Conservation (phyloP, 2,797 vertebrate genomes). For the Gallirallus australis region DNA sequence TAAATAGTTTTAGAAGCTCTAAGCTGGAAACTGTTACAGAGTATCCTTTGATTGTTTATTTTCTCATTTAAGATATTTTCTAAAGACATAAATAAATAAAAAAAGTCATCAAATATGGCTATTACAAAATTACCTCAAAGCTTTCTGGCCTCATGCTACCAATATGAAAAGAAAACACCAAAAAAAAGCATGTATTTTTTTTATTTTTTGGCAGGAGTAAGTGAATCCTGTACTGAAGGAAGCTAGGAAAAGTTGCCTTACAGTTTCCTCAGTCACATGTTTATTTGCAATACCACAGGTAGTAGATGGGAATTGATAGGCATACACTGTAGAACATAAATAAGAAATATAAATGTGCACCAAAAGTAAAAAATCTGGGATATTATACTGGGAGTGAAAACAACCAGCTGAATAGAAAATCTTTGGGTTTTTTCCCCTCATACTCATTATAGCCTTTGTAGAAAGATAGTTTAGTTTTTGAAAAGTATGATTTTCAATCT, state of each 20-base stretch:
- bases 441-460: background rate
- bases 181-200: background rate
- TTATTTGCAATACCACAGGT: background rate
- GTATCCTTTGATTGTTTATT: slow-evolving; percentile 67
- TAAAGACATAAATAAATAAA: background rate
- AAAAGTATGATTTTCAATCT: background rate
- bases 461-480: background rate
- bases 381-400: background rate
- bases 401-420: background rate
- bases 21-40: slow-evolving; percentile 57
- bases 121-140: background rate
- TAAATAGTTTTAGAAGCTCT: slow-evolving; percentile 76
- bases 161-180: background rate
- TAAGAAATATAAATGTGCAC: background rate
- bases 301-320: background rate
- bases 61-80: slow-evolving; percentile 41
- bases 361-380: background rate
- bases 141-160: background rate
- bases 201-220: background rate
- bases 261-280: background rate
- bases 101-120: background rate
- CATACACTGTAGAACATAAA: background rate
- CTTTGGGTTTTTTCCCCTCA: accelerated
- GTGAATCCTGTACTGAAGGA: background rate
- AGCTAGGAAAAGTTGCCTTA: background rate